Base-by-base conservation (phyloP, 2,113 vertebrate genomes). In the Cyphomyrus plagiostoma region DNA sequence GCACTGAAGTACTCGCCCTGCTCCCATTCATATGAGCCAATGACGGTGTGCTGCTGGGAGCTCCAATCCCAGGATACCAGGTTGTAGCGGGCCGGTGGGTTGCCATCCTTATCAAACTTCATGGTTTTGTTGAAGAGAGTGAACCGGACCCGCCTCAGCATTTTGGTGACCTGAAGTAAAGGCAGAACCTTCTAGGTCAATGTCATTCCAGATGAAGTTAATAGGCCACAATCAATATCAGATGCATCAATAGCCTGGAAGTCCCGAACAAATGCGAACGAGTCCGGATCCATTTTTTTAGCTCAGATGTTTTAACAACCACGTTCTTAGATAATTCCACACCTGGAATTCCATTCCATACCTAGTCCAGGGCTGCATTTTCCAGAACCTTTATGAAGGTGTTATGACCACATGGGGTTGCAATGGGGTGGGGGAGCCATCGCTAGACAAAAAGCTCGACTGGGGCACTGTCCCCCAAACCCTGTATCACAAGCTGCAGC, bases 51-150 rank as follows among this genome's bases (percentile, higher is more conserved):
- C 11, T 89, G 91, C 90, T 39, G 77, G 6, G 93, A 90, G 0
- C 8, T 93, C 92, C 94, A 94, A 7, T 95, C 95, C 97, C 97
- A 98, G 90, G 92, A 92, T 62, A 97, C 21, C 0, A 98, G 91
- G 17, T 95, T 87, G 1, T 95, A 97, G 23, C 92, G 92, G 48
- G 94, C 93, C 7, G n/a, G 77, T 1, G 94, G 92, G 88, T 97
- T 95, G 21, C 97, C 96, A 0, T 94, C 92, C 39, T 92, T 30
- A 6, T 97, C 93, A 35, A 98, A 98, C 1, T 92, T 88, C 88
- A 98, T 89, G 11, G 0, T 90, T n/a, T 93, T 91, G 3, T 95
- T 89, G 0, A 95, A 91, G 8, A 98, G 93, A 13, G 91, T 95
- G 91, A 98, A 98, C 88, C 97, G 95, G 35, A 95, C 96, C 84